Evolutionary conservation across 2,113 vertebrate species (phyloP).

Genomic region (Crypturellus undulatus): DNA sequence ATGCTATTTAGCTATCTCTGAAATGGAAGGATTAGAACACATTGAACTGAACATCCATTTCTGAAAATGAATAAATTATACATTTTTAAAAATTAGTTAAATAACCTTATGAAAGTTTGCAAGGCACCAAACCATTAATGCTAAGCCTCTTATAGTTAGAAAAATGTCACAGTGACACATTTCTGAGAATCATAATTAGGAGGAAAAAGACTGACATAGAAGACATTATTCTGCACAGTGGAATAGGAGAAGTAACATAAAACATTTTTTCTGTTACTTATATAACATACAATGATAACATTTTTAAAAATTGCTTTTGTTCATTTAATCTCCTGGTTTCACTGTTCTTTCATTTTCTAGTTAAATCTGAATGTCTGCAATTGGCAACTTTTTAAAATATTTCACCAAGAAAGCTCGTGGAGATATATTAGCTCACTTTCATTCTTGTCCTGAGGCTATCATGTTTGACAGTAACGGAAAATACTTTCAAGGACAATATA

Average conservation of each 20-base stretch:
- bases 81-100: slow-evolving; percentile 1
- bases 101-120: slow-evolving; percentile 25
- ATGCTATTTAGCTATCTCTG: slow-evolving; percentile 13
- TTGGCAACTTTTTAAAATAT: slow-evolving; percentile 55
- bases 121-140: not conserved
- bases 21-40: not conserved
- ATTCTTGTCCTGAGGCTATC: slow-evolving; percentile 53
- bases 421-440: slow-evolving; percentile 22
- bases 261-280: slow-evolving; percentile 46
- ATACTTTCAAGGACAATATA: slow-evolving; percentile 62
- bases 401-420: slow-evolving; percentile 23
- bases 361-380: slow-evolving; percentile 44
- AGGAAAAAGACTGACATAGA: not conserved
- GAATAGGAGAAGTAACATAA: slow-evolving; percentile 20
- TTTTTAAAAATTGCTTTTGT: slow-evolving; percentile 42
- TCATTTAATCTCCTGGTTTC: slow-evolving; percentile 36
- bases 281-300: slow-evolving; percentile 22
- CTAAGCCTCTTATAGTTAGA: slow-evolving; percentile 46
- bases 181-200: slow-evolving; percentile 41
- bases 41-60: not conserved
- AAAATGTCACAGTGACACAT: slow-evolving; percentile 50
- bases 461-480: slow-evolving; percentile 37
- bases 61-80: slow-evolving; percentile 1
- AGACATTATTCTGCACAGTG: slow-evolving; percentile 11
- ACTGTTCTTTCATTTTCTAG: slow-evolving; percentile 52